Evolutionary conservation across 1,140 invertebrate genomes (phyloP).

Genomic region (Drosophila ohnishii): DNA sequence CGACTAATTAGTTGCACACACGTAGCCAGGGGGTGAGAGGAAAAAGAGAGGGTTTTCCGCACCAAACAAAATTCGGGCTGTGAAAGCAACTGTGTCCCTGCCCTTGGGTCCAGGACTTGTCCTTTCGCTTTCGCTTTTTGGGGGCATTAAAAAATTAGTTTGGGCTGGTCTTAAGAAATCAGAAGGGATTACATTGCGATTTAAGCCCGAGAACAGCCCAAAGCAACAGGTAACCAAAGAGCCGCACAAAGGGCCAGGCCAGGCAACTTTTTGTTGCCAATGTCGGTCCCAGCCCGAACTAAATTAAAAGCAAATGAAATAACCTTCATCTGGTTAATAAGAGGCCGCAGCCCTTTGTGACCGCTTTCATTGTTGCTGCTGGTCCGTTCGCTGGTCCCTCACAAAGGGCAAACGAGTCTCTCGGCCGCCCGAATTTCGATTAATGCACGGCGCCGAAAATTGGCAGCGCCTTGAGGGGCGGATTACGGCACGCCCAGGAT

Average conservation of each 20-base stretch:
- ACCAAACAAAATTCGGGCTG: background rate
- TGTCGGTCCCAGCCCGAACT: conserved; percentile 25
- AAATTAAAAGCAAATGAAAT: conserved; percentile 80
- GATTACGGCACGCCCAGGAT: conserved; percentile 40
- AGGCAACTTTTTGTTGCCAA: conserved; percentile 29
- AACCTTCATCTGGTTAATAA: conserved; percentile 72
- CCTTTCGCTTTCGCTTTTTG: conserved; percentile 16
- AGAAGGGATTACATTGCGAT: conserved; percentile 63
- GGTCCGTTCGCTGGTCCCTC: conserved; percentile 4
- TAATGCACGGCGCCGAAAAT: conserved; percentile 46
- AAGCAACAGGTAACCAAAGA: conserved; percentile 61
- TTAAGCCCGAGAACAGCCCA: conserved; percentile 27
- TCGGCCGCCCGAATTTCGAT: conserved; percentile 42
- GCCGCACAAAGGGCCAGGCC: conserved; percentile 45
- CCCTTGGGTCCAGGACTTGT: background rate
- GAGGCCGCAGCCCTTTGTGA: conserved; percentile 51
- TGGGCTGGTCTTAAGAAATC: conserved; percentile 63
- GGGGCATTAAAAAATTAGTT: conserved; percentile 73
- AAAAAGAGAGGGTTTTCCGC: background rate
- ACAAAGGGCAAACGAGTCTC: conserved; percentile 32
- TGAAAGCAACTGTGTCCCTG: conserved; percentile 34
- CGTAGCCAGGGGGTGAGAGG: background rate
- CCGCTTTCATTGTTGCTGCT: conserved; percentile 43
- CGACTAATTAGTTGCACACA: conserved; percentile 67
- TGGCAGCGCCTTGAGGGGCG: conserved; percentile 35